phyloP scores from a whole-genome alignment of 1,140 invertebrate species.

The Alviniconcha marisindica region DNA sequence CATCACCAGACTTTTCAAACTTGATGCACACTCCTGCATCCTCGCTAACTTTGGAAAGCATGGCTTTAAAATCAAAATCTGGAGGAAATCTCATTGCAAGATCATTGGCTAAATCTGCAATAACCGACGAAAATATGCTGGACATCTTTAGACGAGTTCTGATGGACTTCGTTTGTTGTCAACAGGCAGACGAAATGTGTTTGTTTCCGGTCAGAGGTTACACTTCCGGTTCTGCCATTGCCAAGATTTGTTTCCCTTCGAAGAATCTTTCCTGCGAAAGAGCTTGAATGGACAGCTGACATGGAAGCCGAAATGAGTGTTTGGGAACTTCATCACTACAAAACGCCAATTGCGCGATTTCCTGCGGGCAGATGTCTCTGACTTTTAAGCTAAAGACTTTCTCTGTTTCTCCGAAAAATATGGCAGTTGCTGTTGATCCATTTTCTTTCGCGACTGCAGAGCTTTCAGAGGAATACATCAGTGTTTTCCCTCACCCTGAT shows the following conservation, averaged over 20 bases:
- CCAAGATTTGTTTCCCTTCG: not conserved
- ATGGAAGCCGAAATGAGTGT: not conserved
- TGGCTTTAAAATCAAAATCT: conserved; percentile 51
- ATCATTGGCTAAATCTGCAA: conserved; percentile 43
- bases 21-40: conserved; percentile 45
- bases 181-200: not conserved
- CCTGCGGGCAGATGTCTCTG: too few relatives aligned
- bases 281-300: not conserved
- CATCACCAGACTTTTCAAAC: not conserved
- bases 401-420: not conserved
- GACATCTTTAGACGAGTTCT: conserved; percentile 24
- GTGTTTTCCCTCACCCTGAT: conserved; percentile 43
- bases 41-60: conserved; percentile 41
- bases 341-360: too few relatives aligned
- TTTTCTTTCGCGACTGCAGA: conserved; percentile 44
- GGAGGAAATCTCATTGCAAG: conserved; percentile 37
- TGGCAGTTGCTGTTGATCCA: conserved; percentile 30
- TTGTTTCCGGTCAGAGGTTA: conserved; percentile 15
- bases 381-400: too few relatives aligned
- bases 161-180: conserved; percentile 1
- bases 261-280: not conserved
- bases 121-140: conserved; percentile 45
- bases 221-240: not conserved
- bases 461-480: conserved; percentile 43
- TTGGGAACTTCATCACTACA: not conserved